Evolutionary conservation across 2,113 vertebrate species (phyloP), one percentile per base, ranked within the genome.

Genomic region (Maccullochella peelii): DNA sequence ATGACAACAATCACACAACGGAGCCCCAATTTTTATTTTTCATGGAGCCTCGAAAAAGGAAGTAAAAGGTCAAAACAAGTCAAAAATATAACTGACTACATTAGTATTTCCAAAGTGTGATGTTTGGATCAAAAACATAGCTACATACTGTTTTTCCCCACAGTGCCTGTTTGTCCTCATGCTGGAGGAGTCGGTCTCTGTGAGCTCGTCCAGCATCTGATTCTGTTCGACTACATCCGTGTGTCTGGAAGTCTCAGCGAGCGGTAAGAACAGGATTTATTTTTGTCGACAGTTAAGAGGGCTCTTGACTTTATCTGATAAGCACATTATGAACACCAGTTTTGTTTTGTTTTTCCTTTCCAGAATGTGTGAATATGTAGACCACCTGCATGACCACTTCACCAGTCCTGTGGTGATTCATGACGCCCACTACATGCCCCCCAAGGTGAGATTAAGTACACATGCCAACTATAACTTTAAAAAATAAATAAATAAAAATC

Each of bases 281-380:
- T 61, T 79, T 38, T 33, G 23, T 36, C 6, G 0, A 3, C 40
- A 7, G 4, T 5, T 30, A 3, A 5, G 12, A 15, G 3, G 66
- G 7, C 58, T 77, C 57, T 30, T 8, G 15, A 49, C 23, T 25
- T 23, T 12, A 3, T 8, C 14, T 10, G 23, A 62, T 62, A 0
- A 11, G 12, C 5, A 12, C 8, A 1, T 62, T 36, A 33, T 44
- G 20, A 33, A 8, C 8, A 1, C 0, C 5, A 30, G 4, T 27
- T 47, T n/a, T 57, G 27, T 4, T 1, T 76, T 63, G 1, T 18
- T 59, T 62, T 25, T 40, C 77, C 58, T 80, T 62, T 23, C 10
- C 70, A 97, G 97, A 89, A 96, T 97, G 96, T 97, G 97, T 66
- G 97, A 97, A 68, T 97, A 96, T 40, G 96, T 97, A 2, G 95